phyloP scores from a whole-genome alignment of 2,888 invertebrate species.

The Thymelicus sylvestris region DNA sequence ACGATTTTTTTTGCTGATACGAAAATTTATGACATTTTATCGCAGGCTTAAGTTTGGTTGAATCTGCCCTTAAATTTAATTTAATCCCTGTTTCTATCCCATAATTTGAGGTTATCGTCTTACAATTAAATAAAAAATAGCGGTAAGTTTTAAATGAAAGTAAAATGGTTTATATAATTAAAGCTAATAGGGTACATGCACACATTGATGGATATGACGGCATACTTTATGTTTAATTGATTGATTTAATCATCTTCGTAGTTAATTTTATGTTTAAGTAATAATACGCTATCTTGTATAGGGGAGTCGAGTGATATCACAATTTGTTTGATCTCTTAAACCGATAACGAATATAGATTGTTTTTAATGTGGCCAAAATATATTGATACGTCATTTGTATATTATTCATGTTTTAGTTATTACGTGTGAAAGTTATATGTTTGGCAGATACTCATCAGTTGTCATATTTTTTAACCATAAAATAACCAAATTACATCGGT shows the following conservation, averaged over 20 bases:
- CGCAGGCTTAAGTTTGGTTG: too few relatives aligned
- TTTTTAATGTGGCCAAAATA: constrained; percentile 20
- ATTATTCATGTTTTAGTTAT: constrained; percentile 8
- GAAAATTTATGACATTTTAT: too few relatives aligned
- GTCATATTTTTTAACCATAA: background rate
- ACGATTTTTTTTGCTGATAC: too few relatives aligned
- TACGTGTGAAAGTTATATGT: background rate
- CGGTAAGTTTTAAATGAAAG: too few relatives aligned
- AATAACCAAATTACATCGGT: too few relatives aligned
- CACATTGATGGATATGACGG: constrained; percentile 17
- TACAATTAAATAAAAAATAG: too few relatives aligned
- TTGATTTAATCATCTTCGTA: constrained; percentile 37
- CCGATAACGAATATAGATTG: constrained; percentile 52
- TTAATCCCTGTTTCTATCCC: too few relatives aligned
- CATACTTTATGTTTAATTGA: constrained; percentile 8
- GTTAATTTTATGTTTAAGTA: constrained; percentile 41
- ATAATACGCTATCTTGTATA: constrained; percentile 45
- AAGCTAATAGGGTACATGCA: background rate
- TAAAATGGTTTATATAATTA: too few relatives aligned
- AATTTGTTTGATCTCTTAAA: constrained; percentile 56
- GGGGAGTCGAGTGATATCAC: constrained; percentile 44
- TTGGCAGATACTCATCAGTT: background rate
- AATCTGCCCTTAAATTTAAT: too few relatives aligned
- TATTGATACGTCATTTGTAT: constrained; percentile 16
- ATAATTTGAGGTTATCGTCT: too few relatives aligned